Base-by-base conservation (phyloP, 1,140 invertebrate genomes). In the Papilio helenus region DNA sequence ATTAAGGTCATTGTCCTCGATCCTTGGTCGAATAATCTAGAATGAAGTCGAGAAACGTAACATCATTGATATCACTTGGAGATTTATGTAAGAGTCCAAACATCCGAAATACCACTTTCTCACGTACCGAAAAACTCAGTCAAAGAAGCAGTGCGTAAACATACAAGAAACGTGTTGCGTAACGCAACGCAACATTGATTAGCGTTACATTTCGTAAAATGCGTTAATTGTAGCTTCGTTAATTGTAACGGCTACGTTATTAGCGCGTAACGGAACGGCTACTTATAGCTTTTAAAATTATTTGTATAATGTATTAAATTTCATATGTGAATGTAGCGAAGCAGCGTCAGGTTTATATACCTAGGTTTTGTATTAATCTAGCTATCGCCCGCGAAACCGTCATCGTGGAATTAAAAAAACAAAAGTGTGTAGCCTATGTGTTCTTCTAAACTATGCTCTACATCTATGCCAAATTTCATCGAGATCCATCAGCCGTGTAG, bases 71-170 rank as follows among this genome's bases (percentile, higher is more conserved):
- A 55, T 9, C 18, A 2, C 51, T 55, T 55, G 51, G 18, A 55
- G 18, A 61, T 77, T 77, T 7, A 77, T 39, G 74, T 46, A 55
- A 77, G 58, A 77, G 39, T 77, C 42, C 78, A 72, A 55, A 79
- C 16, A 80, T 80, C 61, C 18, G 51, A 55, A 55, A 20, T 55
- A 55, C 51, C n/a, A n/a, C 7, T 55, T 55, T 55, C 51, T 55
- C 51, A 55, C 51, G 51, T 20, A 55, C 51, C 51, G 51, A 55
- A 55, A 55, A 55, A 55, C 51, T 55, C 7, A 55, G 8, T 2
- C 7, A 55, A 18, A 55, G 18, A 55, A 55, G 51, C 51, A 55
- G 51, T 55, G 51, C 51, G 51, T 55, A 55, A 55, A 72, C 29
- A 16, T 42, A 72, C 34, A 39, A 72, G 9, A n/a, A 72, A 72